Conservation (phyloP, 1,140 invertebrate genomes). For the Platyscapa corneri region DNA sequence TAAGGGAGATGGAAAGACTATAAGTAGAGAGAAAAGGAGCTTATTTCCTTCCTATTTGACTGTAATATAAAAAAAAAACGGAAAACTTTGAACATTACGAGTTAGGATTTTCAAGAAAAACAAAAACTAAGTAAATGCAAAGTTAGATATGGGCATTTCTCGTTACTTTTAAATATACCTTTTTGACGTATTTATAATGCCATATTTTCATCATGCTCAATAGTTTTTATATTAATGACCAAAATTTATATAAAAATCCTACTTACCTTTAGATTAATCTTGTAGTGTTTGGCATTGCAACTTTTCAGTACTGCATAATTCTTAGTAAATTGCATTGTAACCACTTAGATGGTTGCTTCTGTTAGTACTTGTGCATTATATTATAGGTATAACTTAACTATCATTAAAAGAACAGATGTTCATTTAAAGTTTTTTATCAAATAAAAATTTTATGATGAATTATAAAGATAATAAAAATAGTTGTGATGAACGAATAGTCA, state of each 20-base stretch:
- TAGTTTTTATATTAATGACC: conserved; percentile 30
- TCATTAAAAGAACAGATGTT: not conserved
- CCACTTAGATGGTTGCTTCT: not conserved
- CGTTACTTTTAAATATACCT: conserved; percentile 34
- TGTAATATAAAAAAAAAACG: conserved; percentile 27
- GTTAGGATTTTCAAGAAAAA: conserved; percentile 16
- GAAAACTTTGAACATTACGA: conserved; percentile 34
- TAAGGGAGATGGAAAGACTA: conserved; percentile 54
- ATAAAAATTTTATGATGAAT: not conserved
- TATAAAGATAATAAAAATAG: not conserved
- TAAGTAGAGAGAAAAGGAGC: conserved; percentile 47
- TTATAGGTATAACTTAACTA: not conserved
- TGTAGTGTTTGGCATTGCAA: not conserved
- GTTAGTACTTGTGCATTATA: not conserved
- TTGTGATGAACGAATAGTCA: not conserved
- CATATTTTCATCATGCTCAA: conserved; percentile 21
- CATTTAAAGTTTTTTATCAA: conserved; percentile 4
- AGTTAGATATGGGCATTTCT: conserved; percentile 25
- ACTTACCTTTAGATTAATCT: not conserved
- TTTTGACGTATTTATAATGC: conserved; percentile 19
- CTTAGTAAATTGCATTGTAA: not conserved
- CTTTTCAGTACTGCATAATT: not conserved
- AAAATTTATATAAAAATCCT: conserved; percentile 10
- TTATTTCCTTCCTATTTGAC: conserved; percentile 48
- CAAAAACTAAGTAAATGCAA: conserved; percentile 1